Percentiles rank a stretch among this genome's conserved stretches.
Evolutionary conservation across 2,888 invertebrate species (phyloP).

Genomic region (Drepana falcataria): DNA sequence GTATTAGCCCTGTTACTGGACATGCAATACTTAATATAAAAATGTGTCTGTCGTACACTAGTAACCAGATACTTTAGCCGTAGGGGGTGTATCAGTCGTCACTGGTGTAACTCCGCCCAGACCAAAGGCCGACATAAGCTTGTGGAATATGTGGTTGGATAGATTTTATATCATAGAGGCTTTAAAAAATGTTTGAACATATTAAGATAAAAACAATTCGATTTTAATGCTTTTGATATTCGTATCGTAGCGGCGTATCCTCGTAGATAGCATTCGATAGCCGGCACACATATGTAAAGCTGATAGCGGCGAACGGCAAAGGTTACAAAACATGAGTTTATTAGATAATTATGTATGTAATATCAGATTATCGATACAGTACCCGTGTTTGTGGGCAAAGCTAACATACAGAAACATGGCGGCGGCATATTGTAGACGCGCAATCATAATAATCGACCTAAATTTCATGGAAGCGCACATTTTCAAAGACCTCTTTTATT

Average conservation of each 20-base stretch:
- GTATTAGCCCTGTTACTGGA: neutral
- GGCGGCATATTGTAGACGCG: conserved; percentile 25
- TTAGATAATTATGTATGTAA: conserved; percentile 68
- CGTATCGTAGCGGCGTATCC: conserved; percentile 37
- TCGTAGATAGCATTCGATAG: conserved; percentile 51
- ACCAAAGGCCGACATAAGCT: no score
- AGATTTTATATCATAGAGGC: no score
- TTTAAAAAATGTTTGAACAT: neutral
- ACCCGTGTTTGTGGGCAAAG: conserved; percentile 45
- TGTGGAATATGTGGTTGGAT: no score
- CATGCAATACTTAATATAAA: neutral
- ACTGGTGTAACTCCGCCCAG: neutral
- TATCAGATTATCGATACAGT: conserved; percentile 58
- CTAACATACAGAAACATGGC: conserved; percentile 31
- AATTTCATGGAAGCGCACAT: neutral
- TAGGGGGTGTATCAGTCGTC: neutral
- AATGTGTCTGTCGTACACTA: neutral
- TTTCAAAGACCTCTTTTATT: neutral
- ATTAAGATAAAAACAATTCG: conserved; percentile 14
- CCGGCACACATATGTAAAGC: conserved; percentile 52
- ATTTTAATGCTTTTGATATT: conserved; percentile 25
- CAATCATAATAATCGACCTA: conserved; percentile 12
- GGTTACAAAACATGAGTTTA: conserved; percentile 69
- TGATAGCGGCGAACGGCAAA: conserved; percentile 72
- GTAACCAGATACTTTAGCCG: conserved; percentile 1